Conservation (phyloP, 2,888 invertebrate genomes). For the Agonum fuliginosum region DNA sequence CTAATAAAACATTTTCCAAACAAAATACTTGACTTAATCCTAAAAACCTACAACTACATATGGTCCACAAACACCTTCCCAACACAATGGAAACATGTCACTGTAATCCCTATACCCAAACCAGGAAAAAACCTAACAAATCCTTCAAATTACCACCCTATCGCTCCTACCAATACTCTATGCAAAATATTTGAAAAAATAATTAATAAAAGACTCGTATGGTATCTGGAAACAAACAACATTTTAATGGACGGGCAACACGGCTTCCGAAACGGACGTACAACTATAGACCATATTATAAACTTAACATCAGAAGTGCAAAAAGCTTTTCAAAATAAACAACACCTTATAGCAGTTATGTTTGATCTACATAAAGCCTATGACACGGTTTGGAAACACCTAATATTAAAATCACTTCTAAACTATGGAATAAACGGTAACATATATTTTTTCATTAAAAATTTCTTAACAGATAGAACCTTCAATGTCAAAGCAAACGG, state of each 20-base stretch:
- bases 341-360: conserved; percentile 11
- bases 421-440: background rate
- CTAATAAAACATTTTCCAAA: background rate
- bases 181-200: conserved; percentile 22
- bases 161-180: background rate
- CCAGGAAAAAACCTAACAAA: conserved; percentile 4
- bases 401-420: background rate
- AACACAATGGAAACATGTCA: background rate
- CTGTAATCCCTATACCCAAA: background rate
- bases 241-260: background rate
- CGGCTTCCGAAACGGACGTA: background rate
- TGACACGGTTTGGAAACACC: conserved; percentile 6
- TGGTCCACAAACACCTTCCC: conserved; percentile 8
- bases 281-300: conserved; percentile 9
- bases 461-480: conserved; percentile 6
- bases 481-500: conserved; percentile 6
- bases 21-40: background rate
- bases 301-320: conserved; percentile 10
- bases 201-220: conserved; percentile 9
- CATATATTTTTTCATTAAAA: conserved; percentile 12
- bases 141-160: background rate
- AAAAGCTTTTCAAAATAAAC: conserved; percentile 26
- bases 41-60: conserved; percentile 16
- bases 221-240: conserved; percentile 18
- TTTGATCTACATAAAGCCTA: conserved; percentile 22